Conservation (phyloP, 2,888 invertebrate genomes). For the Drosophila cracens region DNA sequence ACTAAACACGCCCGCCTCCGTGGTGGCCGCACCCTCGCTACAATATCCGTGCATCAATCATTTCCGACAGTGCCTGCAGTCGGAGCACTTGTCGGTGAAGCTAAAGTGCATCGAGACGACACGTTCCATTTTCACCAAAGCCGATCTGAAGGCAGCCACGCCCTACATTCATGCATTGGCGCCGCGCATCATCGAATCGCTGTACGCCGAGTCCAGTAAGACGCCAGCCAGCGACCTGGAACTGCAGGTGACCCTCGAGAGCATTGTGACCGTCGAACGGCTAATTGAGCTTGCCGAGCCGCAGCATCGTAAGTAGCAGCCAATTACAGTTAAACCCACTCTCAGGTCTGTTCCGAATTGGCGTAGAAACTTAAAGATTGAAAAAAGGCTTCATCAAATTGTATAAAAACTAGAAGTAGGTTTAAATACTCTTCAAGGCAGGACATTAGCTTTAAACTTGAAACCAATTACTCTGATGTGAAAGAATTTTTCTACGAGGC, state of each 20-base stretch:
- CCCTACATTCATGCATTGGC: constrained; percentile 93
- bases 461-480: neutral
- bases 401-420: neutral
- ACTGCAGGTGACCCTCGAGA: constrained; percentile 89
- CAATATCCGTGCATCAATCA: constrained; percentile 97
- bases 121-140: constrained; percentile 90
- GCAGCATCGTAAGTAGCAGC: constrained; percentile 89
- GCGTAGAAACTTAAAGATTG: neutral
- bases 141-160: constrained; percentile 89
- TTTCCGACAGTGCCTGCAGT: constrained; percentile 93
- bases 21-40: constrained; percentile 91
- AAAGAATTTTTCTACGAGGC: neutral
- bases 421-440: neutral
- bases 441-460: neutral
- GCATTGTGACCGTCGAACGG: constrained; percentile 90
- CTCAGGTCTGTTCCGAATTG: constrained; percentile 24
- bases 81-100: constrained; percentile 88
- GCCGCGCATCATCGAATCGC: constrained; percentile 91
- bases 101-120: constrained; percentile 92
- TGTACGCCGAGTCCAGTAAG: constrained; percentile 88
- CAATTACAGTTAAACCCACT: neutral
- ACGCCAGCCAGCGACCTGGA: constrained; percentile 89
- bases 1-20: constrained; percentile 91
- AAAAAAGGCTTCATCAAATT: neutral
- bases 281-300: constrained; percentile 91